Percentiles rank a stretch among this genome's conserved stretches.
Evolutionary conservation across 2,888 invertebrate species (phyloP).

Genomic region (Stenoptilia bipunctidactyla): DNA sequence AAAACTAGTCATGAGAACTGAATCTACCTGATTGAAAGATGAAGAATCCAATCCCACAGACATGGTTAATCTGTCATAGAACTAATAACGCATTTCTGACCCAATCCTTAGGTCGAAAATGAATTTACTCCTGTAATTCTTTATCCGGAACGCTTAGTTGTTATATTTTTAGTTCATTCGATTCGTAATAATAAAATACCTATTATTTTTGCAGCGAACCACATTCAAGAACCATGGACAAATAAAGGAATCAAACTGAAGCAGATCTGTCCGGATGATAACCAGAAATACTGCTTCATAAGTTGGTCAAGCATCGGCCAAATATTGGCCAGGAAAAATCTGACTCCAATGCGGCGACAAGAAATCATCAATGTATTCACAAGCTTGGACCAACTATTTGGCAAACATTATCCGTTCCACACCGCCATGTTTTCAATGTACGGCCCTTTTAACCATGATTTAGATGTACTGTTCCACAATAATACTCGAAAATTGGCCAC

Average conservation of each 20-base stretch:
- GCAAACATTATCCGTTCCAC: slow-evolving; percentile 65
- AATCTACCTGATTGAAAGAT: too few species aligned
- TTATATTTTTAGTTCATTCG: too few species aligned
- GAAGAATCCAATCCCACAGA: too few species aligned
- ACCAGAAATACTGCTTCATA: slow-evolving; percentile 67
- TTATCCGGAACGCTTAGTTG: too few species aligned
- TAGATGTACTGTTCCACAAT: slow-evolving; percentile 77
- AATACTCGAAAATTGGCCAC: slow-evolving; percentile 50
- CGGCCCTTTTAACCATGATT: slow-evolving; percentile 74
- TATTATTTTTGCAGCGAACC: slow-evolving; percentile 23
- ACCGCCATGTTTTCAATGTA: slow-evolving; percentile 78
- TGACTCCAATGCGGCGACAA: slow-evolving; percentile 67
- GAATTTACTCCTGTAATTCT: too few species aligned
- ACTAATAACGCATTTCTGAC: too few species aligned
- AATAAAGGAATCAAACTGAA: slow-evolving; percentile 43
- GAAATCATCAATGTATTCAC: slow-evolving; percentile 80
- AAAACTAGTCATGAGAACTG: too few species aligned
- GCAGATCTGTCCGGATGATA: slow-evolving; percentile 72
- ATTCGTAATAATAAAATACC: too few species aligned
- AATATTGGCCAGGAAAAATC: slow-evolving; percentile 72
- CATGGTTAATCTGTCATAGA: too few species aligned
- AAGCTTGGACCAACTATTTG: slow-evolving; percentile 79
- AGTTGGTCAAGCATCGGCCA: slow-evolving; percentile 80
- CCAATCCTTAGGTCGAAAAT: too few species aligned
- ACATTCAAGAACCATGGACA: slow-evolving; percentile 55